These are phyloP conservation scores for Anseranas semipalmata DNA, from an alignment of 2,113 vertebrate genomes.

Conservation along the genomic window DNA sequence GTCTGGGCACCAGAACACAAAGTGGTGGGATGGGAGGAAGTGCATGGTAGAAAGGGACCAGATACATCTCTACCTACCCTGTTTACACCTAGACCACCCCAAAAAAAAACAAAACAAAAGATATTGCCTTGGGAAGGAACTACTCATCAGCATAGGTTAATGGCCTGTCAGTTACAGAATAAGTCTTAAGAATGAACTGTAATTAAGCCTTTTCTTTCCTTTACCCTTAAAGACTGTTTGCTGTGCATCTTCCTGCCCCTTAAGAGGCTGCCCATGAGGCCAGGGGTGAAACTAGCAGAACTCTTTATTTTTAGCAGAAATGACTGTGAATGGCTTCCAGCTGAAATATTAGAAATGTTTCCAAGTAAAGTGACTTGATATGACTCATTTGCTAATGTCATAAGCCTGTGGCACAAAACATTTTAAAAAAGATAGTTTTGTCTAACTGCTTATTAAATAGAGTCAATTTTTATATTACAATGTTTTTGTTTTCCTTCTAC, in stretches of 20 bases:
- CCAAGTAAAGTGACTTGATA: slow-evolving; percentile 9
- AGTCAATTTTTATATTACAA: slow-evolving; percentile 50
- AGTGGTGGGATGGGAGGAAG: not conserved
- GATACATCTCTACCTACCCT: not conserved
- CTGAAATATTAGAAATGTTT: slow-evolving; percentile 33
- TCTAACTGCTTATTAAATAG: slow-evolving; percentile 63
- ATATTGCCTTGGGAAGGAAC: not conserved
- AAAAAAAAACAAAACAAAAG: not conserved
- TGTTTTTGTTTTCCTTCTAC: slow-evolving; percentile 57
- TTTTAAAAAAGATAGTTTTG: slow-evolving; percentile 48
- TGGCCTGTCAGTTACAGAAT: not conserved
- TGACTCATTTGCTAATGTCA: slow-evolving; percentile 56
- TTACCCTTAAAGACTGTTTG: not conserved
- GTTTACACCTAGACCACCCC: not conserved
- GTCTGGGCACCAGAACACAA: not conserved
- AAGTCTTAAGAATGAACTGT: not conserved
- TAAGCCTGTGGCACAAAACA: slow-evolving; percentile 47
- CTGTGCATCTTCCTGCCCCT: not conserved
- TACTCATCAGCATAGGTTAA: rapidly evolving
- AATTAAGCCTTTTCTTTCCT: not conserved
- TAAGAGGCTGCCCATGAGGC: not conserved
- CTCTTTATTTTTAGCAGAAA: not conserved
- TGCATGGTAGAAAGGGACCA: rapidly evolving
- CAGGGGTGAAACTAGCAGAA: not conserved
- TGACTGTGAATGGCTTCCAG: slow-evolving; percentile 5